These are phyloP conservation scores for Parazoanthus atlanticus DNA, from an alignment of 92 coral and sea anemone genomes.

Conservation along the genomic window DNA sequence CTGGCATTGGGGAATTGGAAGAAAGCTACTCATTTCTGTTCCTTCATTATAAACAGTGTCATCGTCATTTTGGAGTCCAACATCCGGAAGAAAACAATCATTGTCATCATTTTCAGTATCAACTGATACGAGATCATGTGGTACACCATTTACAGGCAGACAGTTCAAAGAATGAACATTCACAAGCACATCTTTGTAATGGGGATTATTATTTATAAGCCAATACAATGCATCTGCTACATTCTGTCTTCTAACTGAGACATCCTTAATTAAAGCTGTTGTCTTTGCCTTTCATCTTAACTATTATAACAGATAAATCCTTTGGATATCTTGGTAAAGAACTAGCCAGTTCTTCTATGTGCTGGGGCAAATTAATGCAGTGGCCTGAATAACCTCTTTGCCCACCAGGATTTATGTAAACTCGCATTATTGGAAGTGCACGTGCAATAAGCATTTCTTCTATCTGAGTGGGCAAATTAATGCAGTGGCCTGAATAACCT, in stretches of 20 bases:
- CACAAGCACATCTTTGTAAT: slow-evolving; percentile 41
- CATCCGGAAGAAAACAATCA: slow-evolving; percentile 35
- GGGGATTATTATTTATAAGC: slow-evolving; percentile 62
- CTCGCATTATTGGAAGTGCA: slow-evolving; percentile 53
- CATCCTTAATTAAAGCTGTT: slow-evolving; percentile 48
- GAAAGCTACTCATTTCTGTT: no score
- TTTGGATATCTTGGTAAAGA: slow-evolving; percentile 6
- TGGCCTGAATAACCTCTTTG: slow-evolving; percentile 77
- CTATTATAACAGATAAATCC: slow-evolving; percentile 62
- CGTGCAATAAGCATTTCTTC: slow-evolving; percentile 64
- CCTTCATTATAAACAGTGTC: no score
- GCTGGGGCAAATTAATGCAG: slow-evolving; percentile 80
- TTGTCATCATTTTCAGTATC: slow-evolving; percentile 56
- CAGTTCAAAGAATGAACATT: slow-evolving; percentile 47
- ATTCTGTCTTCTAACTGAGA: slow-evolving; percentile 49
- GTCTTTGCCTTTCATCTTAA: slow-evolving; percentile 68
- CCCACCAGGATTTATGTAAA: slow-evolving; percentile 58
- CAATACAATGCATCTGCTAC: slow-evolving; percentile 8
- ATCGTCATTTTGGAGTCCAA: slow-evolving; percentile 52
- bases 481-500: no score
- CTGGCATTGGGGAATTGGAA: no score
- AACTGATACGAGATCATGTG: slow-evolving; percentile 57
- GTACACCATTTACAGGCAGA: slow-evolving; percentile 71
- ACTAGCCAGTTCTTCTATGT: slow-evolving; percentile 64
- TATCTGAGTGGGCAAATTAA: no score